phyloP scores from a whole-genome alignment of 23 tunicate genomes.

The Styela clava region DNA sequence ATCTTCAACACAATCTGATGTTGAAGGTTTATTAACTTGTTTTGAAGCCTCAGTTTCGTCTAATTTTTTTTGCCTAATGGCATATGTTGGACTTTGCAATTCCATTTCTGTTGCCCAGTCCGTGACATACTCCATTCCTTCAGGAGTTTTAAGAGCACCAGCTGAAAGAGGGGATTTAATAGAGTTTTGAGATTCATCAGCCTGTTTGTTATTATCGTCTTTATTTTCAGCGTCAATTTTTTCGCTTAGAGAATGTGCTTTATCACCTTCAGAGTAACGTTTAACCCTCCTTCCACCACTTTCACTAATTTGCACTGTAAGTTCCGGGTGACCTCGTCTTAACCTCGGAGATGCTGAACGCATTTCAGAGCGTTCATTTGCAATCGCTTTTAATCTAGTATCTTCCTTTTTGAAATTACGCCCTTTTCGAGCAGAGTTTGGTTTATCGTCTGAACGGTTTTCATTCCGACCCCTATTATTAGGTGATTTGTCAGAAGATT shows the following conservation, averaged over 20 bases:
- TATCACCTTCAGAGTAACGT: conserved; percentile 10
- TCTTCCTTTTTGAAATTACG: neutral
- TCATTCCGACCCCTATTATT: neutral
- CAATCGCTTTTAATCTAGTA: neutral
- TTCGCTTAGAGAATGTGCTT: neutral
- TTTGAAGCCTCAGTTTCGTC: neutral
- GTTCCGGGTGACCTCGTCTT: neutral
- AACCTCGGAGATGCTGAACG: conserved; percentile 20
- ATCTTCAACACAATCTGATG: neutral
- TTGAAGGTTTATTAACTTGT: neutral
- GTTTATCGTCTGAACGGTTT: neutral
- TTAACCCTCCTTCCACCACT: neutral
- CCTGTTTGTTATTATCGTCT: neutral
- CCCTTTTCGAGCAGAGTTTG: neutral
- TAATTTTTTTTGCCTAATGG: neutral
- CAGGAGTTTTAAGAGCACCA: conserved; percentile 57
- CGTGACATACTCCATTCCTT: conserved; percentile 50
- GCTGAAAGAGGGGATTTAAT: neutral
- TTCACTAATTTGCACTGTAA: conserved; percentile 15
- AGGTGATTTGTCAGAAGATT: neutral
- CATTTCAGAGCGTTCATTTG: neutral
- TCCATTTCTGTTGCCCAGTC: conserved; percentile 94
- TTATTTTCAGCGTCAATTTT: conserved; percentile 19
- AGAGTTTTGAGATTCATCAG: neutral
- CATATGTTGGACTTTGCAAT: conserved; percentile 62